A percentile compares a stretch with the other conserved stretches of the same genome.
phyloP scores from a whole-genome alignment of 2,797 vertebrate species.

The Tangara arthus region DNA sequence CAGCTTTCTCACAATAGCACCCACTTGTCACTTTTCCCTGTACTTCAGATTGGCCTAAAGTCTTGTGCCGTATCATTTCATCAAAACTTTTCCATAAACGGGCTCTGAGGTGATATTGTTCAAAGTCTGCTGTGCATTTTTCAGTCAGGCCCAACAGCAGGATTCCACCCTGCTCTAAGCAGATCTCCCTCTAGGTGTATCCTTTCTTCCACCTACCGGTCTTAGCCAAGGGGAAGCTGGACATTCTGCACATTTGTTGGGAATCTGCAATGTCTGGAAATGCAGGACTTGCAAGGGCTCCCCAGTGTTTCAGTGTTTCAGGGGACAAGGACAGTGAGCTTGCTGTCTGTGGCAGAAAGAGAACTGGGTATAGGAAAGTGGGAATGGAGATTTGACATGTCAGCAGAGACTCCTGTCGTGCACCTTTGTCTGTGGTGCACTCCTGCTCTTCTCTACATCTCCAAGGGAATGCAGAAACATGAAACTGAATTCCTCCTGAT shows the following conservation, averaged over 20 bases:
- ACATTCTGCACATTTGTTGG: neutral
- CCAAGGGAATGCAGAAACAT: neutral
- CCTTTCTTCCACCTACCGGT: neutral
- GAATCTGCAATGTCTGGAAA: neutral
- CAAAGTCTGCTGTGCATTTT: neutral
- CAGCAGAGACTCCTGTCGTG: fast-evolving
- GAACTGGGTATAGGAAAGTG: fast-evolving
- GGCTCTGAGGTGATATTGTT: neutral
- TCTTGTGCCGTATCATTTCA: neutral
- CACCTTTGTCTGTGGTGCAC: fast-evolving
- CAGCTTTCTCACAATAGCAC: neutral
- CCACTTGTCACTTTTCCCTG: neutral
- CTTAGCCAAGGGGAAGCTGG: neutral
- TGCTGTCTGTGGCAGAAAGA: neutral
- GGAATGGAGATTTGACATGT: neutral
- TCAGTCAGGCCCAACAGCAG: neutral
- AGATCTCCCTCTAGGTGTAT: neutral
- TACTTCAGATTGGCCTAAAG: neutral
- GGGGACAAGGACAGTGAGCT: neutral
- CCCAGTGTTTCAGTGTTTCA: neutral
- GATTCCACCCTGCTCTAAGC: neutral
- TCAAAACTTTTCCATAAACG: neutral
- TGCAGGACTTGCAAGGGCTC: neutral
- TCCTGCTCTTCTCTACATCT: neutral
- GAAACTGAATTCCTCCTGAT: neutral